Evolutionary conservation across 2,113 vertebrate genomes (phyloP).

Genomic region (Rhabdomys dilectus): DNA sequence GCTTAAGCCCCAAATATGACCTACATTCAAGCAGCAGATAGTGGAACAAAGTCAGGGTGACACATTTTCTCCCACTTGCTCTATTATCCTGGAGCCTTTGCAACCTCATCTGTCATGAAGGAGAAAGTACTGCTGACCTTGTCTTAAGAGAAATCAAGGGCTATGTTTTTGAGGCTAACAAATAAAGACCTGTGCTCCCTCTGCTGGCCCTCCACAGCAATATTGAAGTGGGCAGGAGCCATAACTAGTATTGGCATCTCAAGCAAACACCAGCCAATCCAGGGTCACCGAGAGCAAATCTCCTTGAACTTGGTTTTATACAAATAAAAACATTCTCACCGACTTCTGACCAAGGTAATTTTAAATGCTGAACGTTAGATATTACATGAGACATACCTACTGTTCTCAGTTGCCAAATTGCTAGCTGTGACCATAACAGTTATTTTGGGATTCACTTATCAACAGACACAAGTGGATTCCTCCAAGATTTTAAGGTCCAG

Average conservation of each 20-base stretch:
- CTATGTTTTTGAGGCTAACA: constrained; percentile 51
- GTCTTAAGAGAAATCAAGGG: constrained; percentile 22
- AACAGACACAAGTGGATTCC: constrained; percentile 77
- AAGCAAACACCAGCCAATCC: background rate
- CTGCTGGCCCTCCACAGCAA: constrained; percentile 73
- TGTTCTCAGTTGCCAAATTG: constrained; percentile 72
- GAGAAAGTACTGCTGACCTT: background rate
- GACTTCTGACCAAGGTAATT: constrained; percentile 25
- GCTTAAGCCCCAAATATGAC: constrained; percentile 50
- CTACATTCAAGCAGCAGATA: background rate
- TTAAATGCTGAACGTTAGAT: constrained; percentile 65
- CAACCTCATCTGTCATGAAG: background rate
- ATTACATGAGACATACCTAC: constrained; percentile 53
- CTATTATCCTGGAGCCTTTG: background rate
- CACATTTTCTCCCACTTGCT: constrained; percentile 4
- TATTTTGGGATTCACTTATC: constrained; percentile 81
- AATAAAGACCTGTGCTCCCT: constrained; percentile 80
- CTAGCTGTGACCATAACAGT: constrained; percentile 76
- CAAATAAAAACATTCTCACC: constrained; percentile 23
- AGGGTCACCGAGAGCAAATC: background rate
- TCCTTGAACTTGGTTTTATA: constrained; percentile 14
- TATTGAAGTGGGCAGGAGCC: background rate
- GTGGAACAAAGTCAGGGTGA: background rate
- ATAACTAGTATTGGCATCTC: constrained; percentile 50
- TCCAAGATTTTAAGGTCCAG: constrained; percentile 68